Evolutionary conservation across 2,113 vertebrate genomes (phyloP).

Genomic region (Gymnogyps californianus): DNA sequence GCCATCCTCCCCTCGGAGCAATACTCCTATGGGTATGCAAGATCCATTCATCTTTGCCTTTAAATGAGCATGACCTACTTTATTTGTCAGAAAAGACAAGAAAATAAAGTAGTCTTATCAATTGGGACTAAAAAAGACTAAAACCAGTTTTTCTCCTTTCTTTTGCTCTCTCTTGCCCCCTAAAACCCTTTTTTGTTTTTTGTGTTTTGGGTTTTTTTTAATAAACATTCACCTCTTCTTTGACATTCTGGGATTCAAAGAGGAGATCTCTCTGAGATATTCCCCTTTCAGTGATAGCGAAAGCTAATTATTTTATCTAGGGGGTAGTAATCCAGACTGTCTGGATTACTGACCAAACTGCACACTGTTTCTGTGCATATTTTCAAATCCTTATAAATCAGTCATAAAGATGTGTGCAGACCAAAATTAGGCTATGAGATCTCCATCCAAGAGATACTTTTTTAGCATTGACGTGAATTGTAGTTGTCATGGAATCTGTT

Average conservation of each 20-base stretch:
- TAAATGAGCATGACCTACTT: not conserved
- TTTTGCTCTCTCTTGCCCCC: not conserved
- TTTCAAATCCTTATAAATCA: not conserved
- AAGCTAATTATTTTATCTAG: not conserved
- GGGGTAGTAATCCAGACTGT: not conserved
- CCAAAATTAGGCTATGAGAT: not conserved
- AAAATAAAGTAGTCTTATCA: not conserved
- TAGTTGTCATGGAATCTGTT: not conserved
- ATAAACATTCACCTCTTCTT: not conserved
- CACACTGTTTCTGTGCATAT: not conserved
- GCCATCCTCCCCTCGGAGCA: conserved; percentile 95
- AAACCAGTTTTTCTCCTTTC: not conserved
- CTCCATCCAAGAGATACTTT: not conserved
- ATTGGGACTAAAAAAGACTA: not conserved
- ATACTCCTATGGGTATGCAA: conserved; percentile 92
- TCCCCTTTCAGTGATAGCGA: not conserved
- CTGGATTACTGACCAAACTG: too few relatives aligned
- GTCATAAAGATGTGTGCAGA: not conserved
- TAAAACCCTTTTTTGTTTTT: not conserved
- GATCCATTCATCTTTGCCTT: not conserved
- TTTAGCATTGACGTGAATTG: not conserved
- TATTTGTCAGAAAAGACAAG: not conserved
- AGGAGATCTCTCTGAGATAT: not conserved
- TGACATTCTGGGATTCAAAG: not conserved
- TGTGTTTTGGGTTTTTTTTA: not conserved